These are phyloP conservation scores for Clepsis dumicolana DNA, from an alignment of 2,888 invertebrate genomes.

Conservation along the genomic window DNA sequence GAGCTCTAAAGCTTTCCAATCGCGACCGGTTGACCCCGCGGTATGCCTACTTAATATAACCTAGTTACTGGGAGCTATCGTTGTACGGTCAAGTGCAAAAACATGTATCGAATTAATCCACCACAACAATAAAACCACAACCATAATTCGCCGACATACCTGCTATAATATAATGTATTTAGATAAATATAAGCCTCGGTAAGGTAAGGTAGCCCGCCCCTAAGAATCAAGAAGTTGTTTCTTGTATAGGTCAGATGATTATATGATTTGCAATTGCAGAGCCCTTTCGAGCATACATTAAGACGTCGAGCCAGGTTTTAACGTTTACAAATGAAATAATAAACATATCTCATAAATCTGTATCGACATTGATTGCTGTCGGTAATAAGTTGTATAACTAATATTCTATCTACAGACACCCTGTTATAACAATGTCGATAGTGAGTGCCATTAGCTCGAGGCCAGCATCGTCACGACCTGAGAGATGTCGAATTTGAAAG, in stretches of 20 bases:
- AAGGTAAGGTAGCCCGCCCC: no score
- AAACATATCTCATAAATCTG: not conserved
- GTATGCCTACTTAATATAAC: no score
- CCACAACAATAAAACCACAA: no score
- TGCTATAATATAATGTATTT: no score
- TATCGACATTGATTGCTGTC: not conserved
- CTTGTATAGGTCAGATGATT: not conserved
- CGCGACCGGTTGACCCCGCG: no score
- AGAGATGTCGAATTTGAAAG: constrained; percentile 34
- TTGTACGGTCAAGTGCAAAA: no score
- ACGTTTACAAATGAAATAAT: not conserved
- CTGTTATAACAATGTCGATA: constrained; percentile 34
- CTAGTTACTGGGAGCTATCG: no score
- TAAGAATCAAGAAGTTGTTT: not conserved
- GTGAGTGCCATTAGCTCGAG: constrained; percentile 28
- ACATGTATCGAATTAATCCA: no score
- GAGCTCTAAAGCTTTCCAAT: not conserved
- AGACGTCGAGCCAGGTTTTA: not conserved
- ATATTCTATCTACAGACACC: constrained; percentile 12
- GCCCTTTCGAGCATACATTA: not conserved
- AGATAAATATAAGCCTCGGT: no score
- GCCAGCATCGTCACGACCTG: constrained; percentile 31
- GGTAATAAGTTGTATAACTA: not conserved
- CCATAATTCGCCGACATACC: no score
- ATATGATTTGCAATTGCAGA: not conserved